These are phyloP conservation scores for Sebastes kiyomatsui DNA, from an alignment of 2,797 vertebrate genomes.

Conservation along the genomic window DNA sequence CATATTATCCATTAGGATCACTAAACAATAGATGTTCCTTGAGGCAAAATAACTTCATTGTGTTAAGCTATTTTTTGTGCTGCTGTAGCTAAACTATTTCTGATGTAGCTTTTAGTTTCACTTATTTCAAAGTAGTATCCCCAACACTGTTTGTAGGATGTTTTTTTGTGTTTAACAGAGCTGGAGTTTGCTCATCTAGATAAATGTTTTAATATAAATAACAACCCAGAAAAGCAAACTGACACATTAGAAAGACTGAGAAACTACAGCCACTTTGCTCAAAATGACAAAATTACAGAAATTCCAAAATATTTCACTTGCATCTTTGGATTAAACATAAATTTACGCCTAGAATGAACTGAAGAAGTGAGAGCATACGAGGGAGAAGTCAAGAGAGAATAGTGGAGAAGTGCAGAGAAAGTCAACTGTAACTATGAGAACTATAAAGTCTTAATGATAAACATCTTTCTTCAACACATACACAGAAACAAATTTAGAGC, in stretches of 20 bases:
- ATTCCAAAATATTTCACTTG: not conserved
- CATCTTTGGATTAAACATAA: not conserved
- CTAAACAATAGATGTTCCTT: not conserved
- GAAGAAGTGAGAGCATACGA: not conserved
- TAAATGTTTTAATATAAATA: not conserved
- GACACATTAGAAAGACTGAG: not conserved
- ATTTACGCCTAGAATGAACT: not conserved
- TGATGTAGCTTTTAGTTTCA: not conserved
- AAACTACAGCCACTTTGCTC: not conserved
- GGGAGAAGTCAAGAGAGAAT: not conserved
- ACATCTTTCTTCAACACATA: not conserved
- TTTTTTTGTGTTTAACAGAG: not conserved
- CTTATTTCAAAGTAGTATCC: not conserved
- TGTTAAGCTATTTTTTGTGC: not conserved
- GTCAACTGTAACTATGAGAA: not conserved
- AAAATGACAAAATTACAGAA: not conserved
- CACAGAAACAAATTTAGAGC: not conserved
- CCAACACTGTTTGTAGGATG: not conserved
- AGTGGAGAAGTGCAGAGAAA: not conserved
- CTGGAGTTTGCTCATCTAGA: not conserved
- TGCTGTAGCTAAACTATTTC: not conserved
- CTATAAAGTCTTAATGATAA: not conserved
- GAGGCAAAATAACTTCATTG: not conserved
- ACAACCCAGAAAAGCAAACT: not conserved
- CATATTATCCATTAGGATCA: not conserved